A percentile compares a stretch with the other conserved stretches of the same genome.
These are phyloP conservation scores for Drosophila sproati DNA, from an alignment of 1,140 invertebrate genomes.

Conservation along the genomic window DNA sequence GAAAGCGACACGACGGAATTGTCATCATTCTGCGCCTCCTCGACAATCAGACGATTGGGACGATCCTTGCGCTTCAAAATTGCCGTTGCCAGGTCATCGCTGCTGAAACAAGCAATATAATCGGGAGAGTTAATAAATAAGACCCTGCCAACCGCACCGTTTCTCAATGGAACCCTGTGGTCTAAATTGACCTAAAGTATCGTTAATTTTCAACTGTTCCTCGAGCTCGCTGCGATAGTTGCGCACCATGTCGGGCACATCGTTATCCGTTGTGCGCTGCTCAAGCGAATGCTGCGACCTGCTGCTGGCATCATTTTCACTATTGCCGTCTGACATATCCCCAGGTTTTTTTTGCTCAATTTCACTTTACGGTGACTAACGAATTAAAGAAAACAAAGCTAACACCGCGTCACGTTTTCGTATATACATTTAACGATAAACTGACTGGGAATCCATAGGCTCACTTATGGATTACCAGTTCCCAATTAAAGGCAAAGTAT, in stretches of 20 bases:
- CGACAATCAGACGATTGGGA: conserved; percentile 98
- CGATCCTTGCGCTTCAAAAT: conserved; percentile 98
- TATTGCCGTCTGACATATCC: conserved; percentile 33
- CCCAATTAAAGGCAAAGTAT: background rate
- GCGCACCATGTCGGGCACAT: conserved; percentile 47
- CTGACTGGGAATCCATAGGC: background rate
- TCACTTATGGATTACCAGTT: conserved; percentile 11
- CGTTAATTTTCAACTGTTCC: conserved; percentile 38
- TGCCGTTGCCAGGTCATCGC: conserved; percentile 98
- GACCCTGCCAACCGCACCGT: conserved; percentile 41
- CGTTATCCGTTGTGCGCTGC: conserved; percentile 22
- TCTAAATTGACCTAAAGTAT: conserved; percentile 7
- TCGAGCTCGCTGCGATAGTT: conserved; percentile 57
- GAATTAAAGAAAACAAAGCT: background rate
- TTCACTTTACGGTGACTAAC: background rate
- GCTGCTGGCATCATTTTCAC: conserved; percentile 14
- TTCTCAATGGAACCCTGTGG: conserved; percentile 45
- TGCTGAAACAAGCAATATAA: conserved; percentile 36
- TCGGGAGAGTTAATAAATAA: background rate
- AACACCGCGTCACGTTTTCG: background rate
- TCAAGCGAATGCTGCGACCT: background rate
- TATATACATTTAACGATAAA: conserved; percentile 1
- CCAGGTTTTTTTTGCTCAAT: conserved; percentile 12
- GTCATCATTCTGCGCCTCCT: conserved; percentile 99
- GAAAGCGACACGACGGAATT: conserved; percentile 98